Conservation (phyloP, 2,797 vertebrate genomes). For the Cirrhinus mrigala region DNA sequence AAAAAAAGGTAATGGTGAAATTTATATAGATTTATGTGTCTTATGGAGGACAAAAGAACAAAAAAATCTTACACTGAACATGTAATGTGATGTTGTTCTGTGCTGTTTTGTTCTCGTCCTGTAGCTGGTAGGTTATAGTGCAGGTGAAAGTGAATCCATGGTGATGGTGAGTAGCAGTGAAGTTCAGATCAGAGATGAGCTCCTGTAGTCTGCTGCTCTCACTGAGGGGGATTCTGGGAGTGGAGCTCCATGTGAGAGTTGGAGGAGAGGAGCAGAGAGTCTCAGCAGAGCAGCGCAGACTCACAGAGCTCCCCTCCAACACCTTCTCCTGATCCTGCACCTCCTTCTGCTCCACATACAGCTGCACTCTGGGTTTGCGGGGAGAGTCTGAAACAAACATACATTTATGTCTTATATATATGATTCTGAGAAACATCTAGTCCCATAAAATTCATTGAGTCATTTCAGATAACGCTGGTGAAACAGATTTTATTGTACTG, state of each 20-base stretch:
- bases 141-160: slow-evolving; percentile 8
- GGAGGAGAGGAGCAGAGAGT: slow-evolving; percentile 61
- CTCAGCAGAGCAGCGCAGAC: slow-evolving; percentile 68
- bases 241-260: slow-evolving; percentile 21
- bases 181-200: slow-evolving; percentile 44
- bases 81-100: neutral
- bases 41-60: slow-evolving; percentile 55
- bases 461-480: too few relatives aligned
- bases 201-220: slow-evolving; percentile 7
- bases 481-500: neutral
- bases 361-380: slow-evolving; percentile 26
- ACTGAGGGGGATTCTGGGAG: slow-evolving; percentile 58
- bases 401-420: too few relatives aligned
- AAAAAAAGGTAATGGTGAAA: neutral
- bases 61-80: slow-evolving; percentile 30
- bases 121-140: slow-evolving; percentile 41
- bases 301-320: slow-evolving; percentile 68
- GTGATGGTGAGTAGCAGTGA: slow-evolving; percentile 27
- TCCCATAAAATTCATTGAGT: too few relatives aligned
- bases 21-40: neutral
- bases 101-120: slow-evolving; percentile 20
- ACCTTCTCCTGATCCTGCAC: slow-evolving; percentile 14
- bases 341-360: slow-evolving; percentile 4
- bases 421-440: too few relatives aligned
- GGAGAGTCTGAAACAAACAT: neutral